Conservation (phyloP, 2,888 invertebrate genomes). For the Nymphalis urticae region DNA sequence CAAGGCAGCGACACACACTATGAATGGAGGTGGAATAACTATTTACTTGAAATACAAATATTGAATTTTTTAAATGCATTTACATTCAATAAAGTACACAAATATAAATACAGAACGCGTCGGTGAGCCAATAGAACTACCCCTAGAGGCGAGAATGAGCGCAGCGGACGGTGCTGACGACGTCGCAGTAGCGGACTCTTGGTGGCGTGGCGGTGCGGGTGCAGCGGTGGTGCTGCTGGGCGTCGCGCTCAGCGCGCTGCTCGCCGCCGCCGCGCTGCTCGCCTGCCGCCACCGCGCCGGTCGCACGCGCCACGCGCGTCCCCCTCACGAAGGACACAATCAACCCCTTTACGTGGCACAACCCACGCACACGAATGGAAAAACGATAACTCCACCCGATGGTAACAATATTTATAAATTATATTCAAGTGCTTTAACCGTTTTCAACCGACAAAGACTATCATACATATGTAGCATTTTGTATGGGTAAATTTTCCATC, state of each 20-base stretch:
- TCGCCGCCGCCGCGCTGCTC: slow-evolving; percentile 38
- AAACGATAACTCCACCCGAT: slow-evolving; percentile 54
- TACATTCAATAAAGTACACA: neutral
- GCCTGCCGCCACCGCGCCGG: slow-evolving; percentile 34
- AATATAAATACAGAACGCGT: slow-evolving; percentile 49
- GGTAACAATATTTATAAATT: slow-evolving; percentile 40
- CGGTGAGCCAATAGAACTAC: slow-evolving; percentile 57
- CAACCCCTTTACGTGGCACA: slow-evolving; percentile 58
- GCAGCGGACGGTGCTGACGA: slow-evolving; percentile 39
- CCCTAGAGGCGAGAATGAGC: slow-evolving; percentile 39
- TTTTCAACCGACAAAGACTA: too few relatives aligned
- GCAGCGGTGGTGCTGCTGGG: slow-evolving; percentile 42
- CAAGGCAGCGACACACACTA: slow-evolving; percentile 78
- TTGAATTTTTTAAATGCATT: neutral
- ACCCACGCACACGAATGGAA: slow-evolving; percentile 55
- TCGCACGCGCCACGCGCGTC: slow-evolving; percentile 30
- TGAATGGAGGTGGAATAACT: slow-evolving; percentile 65
- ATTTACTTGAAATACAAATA: neutral
- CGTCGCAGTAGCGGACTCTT: slow-evolving; percentile 37
- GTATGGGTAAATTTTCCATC: too few relatives aligned
- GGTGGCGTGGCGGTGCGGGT: slow-evolving; percentile 40
- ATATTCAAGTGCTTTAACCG: too few relatives aligned
- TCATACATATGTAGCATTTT: too few relatives aligned
- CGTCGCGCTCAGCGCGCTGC: slow-evolving; percentile 45
- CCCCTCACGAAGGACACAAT: slow-evolving; percentile 42